A percentile compares a stretch with the other conserved stretches of the same genome.
Conservation (phyloP, 2,888 invertebrate species). For the Drosophila phalerata region DNA sequence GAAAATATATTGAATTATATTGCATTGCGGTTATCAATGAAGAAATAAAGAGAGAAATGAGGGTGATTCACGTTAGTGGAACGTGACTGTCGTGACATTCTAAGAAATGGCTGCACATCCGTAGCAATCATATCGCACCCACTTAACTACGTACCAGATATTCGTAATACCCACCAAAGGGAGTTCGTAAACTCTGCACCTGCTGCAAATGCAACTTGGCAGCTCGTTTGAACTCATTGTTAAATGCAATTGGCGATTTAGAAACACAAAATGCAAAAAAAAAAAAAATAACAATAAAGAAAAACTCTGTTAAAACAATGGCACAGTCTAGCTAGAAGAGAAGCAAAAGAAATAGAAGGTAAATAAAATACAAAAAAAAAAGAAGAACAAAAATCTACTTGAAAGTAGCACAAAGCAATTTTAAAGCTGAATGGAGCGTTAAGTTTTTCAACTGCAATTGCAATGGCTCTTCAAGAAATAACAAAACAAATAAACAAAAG, state of each 20-base stretch:
- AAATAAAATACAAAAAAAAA: slow-evolving; percentile 21
- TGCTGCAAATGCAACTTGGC: slow-evolving; percentile 28
- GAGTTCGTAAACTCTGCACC: slow-evolving; percentile 29
- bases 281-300: background rate
- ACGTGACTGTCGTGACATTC: slow-evolving; percentile 58
- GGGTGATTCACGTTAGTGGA: slow-evolving; percentile 12
- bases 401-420: slow-evolving; percentile 81
- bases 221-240: slow-evolving; percentile 42
- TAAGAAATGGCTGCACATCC: slow-evolving; percentile 1
- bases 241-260: slow-evolving; percentile 60
- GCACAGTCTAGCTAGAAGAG: slow-evolving; percentile 25
- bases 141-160: background rate
- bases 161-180: slow-evolving; percentile 2
- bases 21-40: slow-evolving; percentile 1
- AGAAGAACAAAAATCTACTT: slow-evolving; percentile 62
- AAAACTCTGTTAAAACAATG: slow-evolving; percentile 36
- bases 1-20: background rate
- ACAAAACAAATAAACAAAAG: slow-evolving; percentile 47
- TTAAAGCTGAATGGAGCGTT: slow-evolving; percentile 80
- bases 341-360: slow-evolving; percentile 27
- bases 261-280: slow-evolving; percentile 30
- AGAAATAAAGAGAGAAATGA: background rate
- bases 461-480: slow-evolving; percentile 47
- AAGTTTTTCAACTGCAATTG: slow-evolving; percentile 78
- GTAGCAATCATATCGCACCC: slow-evolving; percentile 5